Base-by-base conservation (phyloP, 2,797 vertebrate species). In the Falco columbarius region DNA sequence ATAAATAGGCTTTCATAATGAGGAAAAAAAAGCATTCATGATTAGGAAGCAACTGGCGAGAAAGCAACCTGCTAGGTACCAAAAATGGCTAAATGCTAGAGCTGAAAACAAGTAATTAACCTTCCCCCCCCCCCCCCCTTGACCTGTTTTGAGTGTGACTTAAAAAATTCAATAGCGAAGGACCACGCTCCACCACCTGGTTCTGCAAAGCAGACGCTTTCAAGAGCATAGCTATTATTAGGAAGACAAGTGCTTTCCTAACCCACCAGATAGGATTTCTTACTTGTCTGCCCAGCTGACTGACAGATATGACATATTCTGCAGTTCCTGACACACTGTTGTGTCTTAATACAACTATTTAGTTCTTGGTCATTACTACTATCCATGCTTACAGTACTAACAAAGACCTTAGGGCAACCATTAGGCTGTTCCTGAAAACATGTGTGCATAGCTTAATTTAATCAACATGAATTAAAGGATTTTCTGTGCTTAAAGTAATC, bases 231-330 rank as follows among this genome's bases (percentile, higher is more conserved):
- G 83, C 74, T 92, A 90, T 95, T 96, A 91, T 89, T 90, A 95
- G 89, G 85, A 93, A 91, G 85, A 94, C 70, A 90, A 86, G 89
- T 90, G 63, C 47, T 81, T 92, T 91, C 56, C 81, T 91, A 91
- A 83, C 34, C 32, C 34, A 77, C 38, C 36, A 30, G 81, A 84
- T 56, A 92, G 61, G 26, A 77, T 94, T 96, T 96, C 86, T 90
- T 61, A 82, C 72, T 90, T 86, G 66, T 89, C 86, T 70, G 66
- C 30, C 49, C 66, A 55, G 58, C 40, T 67, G 73, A 91, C 55
- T 92, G 86, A 70, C 56, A 85, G 66, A 49, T 62, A 85, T 1
- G 23, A 67, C 23, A 82, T 81, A 67, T 2, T 75, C 72, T 82
- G n/a, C 71, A 80, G 77, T 67, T 85, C 49, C 30, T 7, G 55